Conservation (phyloP, 2,113 vertebrate species). For the Dascyllus trimaculatus region DNA sequence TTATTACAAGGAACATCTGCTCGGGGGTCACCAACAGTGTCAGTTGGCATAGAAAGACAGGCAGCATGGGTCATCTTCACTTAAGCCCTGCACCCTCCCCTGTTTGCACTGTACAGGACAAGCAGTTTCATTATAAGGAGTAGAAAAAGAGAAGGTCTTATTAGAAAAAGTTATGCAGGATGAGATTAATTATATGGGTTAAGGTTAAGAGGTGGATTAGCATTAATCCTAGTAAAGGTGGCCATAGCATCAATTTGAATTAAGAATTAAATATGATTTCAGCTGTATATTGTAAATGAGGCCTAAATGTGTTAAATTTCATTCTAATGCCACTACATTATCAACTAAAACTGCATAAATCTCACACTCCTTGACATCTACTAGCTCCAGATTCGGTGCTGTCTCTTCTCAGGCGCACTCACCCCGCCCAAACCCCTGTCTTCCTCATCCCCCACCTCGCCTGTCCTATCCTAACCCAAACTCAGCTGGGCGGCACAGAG, state of each 20-base stretch:
- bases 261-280: conserved; percentile 12
- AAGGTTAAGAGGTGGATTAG: conserved; percentile 52
- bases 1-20: conserved; percentile 88
- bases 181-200: conserved; percentile 54
- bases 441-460: conserved; percentile 24
- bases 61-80: conserved; percentile 78
- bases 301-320: conserved; percentile 9
- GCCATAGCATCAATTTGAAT: conserved; percentile 36
- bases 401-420: conserved; percentile 44
- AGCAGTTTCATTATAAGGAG: conserved; percentile 44
- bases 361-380: conserved; percentile 29
- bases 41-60: conserved; percentile 81
- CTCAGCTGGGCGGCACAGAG: conserved; percentile 78
- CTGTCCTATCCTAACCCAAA: conserved; percentile 74
- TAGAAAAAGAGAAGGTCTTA: conserved; percentile 45
- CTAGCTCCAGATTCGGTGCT: conserved; percentile 44
- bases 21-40: conserved; percentile 83
- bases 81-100: conserved; percentile 65
- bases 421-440: conserved; percentile 43
- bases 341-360: conserved; percentile 42
- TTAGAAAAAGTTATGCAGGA: conserved; percentile 54
- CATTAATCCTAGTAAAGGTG: conserved; percentile 60
- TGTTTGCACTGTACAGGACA: conserved; percentile 70
- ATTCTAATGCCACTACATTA: conserved; percentile 21
- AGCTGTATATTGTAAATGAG: conserved; percentile 15